Base-by-base conservation (phyloP, 2,888 invertebrate genomes). In the Argyra leucocephala region DNA sequence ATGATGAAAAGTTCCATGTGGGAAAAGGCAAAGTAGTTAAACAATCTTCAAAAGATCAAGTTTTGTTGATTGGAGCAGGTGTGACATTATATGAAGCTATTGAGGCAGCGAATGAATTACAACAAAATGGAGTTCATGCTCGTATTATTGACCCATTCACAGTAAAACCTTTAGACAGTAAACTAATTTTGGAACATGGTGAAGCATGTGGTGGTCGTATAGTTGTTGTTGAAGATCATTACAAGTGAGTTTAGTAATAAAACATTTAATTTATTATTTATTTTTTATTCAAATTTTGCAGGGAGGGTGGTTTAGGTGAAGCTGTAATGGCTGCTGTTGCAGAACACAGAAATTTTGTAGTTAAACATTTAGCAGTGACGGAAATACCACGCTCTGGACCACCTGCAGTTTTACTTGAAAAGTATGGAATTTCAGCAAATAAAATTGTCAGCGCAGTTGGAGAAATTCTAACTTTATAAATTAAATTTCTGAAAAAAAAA, bases 201-300 rank as follows among this genome's bases (percentile, higher is more conserved):
- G 83, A 83, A 68, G 88, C 88, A 65, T 88, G 85, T 65, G 90
- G 89, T 9, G 95, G 95, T 1, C 83, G 87, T 12, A 85, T 99
- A 65, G 78, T 99, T 63, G 94, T 95, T 48, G 95, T 97, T 0
- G 99, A 99, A 80, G 99, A 99, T 78, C 99, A 99, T 80, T 99
- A 99, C 79, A 87, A 90, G 70, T 92, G 92, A 79, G 96, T 89
- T 87, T 61, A n/a, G 4, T 48, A 63, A n/a, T 5, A 64, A 1
- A 58, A 60, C 63, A 59, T 64, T 59, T 21, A 23, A 23, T 68
- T 66, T 23, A 15, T 18, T 67, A 22, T 23, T 22, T n/a, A 60
- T 21, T 26, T 65, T 26, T 58, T 21, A 36, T 57, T 59, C n/a
- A n/a, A 24, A n/a, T 61, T 64, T 61, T 63, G 64, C 67, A 76